Evolutionary conservation across 2,888 invertebrate species (phyloP), one percentile per base, ranked within the genome.

Genomic region (Stictocephala bisonia): DNA sequence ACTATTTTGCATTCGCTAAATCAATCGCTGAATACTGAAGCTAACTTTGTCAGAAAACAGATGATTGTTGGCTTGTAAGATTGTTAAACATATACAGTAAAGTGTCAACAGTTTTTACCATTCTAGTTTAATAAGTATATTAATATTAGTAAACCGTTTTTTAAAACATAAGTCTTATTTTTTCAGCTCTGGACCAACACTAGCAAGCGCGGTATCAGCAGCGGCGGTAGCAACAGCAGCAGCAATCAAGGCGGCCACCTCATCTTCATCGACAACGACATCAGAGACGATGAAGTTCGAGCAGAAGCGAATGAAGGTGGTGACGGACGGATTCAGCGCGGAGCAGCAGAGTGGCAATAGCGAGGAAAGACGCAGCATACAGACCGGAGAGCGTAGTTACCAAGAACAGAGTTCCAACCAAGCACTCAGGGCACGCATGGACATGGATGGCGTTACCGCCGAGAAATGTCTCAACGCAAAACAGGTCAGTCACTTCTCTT

Each of bases 401-500:
- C 82, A 83, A 75, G 85, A 85, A 77, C 82, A 83, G 53, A 80
- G 80, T 13, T 83, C 93, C 48, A 91, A 93, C 44, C 90, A 92
- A 27, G 93, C 94, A 15, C 89, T 91, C 77, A 89, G 91, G 79
- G 91, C 94, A 77, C 87, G 93, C 78, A 85, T 95, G 76, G 94
- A 95, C 84, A 87, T 94, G 75, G 94, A 95, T 82, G 95, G 95
- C 51, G 88, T 95, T 75, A 92, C 92, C 24, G 92, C 95, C 0
- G 94, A 96, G 85, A 93, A 95, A 84, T 92, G 93, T 82, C 90
- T 93, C 77, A 91, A 95, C 74, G 89, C 91, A 78, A 90, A 92
- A 79, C 92, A 94, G 89, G 94, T 94, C 26, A 40, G 74, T 64
- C 7, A 15, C 26, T 20, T 24, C n/a, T n/a, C n/a, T n/a, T n/a